Conservation (phyloP, 1,140 invertebrate genomes). For the Mamestra configurata region DNA sequence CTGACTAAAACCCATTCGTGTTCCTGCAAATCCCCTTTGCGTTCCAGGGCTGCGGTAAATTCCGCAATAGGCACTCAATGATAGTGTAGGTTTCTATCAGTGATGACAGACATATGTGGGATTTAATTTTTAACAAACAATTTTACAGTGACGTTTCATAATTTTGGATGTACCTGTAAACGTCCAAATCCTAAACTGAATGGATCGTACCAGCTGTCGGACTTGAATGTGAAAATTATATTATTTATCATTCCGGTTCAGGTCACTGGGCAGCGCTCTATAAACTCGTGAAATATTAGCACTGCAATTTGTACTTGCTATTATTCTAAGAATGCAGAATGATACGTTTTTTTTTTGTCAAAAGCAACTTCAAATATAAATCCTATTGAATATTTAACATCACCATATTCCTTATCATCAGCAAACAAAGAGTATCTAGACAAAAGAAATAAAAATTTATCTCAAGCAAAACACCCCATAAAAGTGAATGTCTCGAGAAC, state of each 20-base stretch:
- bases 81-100: too few species aligned
- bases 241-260: background rate
- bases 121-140: too few species aligned
- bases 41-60: too few species aligned
- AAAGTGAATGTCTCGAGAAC: slow-evolving; percentile 85
- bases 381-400: slow-evolving; percentile 16
- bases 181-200: background rate
- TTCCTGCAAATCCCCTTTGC: too few species aligned
- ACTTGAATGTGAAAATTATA: background rate
- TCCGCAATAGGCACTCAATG: too few species aligned
- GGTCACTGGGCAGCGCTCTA: background rate
- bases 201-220: background rate
- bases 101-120: too few species aligned
- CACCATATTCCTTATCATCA: slow-evolving; percentile 51
- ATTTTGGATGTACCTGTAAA: too few species aligned
- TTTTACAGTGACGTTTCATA: too few species aligned
- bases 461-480: slow-evolving; percentile 86
- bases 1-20: too few species aligned
- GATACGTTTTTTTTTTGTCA: too few species aligned
- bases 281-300: background rate
- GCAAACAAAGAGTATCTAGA: slow-evolving; percentile 79
- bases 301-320: background rate
- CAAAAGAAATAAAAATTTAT: slow-evolving; percentile 85
- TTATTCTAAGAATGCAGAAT: too few species aligned
- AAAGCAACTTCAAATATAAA: background rate